Evolutionary conservation across 1,140 invertebrate genomes (phyloP), one percentile per base, ranked within the genome.

Genomic region (Mya arenaria): DNA sequence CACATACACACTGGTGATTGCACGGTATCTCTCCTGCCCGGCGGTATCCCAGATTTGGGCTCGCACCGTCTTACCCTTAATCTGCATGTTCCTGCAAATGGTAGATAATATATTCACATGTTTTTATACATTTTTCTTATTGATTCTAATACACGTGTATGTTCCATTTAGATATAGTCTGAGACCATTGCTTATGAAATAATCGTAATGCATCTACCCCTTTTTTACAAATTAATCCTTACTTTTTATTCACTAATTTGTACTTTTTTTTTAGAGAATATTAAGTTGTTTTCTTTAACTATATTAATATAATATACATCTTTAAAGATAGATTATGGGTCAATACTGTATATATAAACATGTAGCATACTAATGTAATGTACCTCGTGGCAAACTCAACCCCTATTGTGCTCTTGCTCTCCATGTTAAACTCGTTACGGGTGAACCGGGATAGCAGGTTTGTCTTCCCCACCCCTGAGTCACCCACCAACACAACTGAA

Each of bases 41-140:
- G 99, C 98, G 39, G 98, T 99, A 94, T 99, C 99, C 99, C 99
- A 99, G 91, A 99, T 99, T 95, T 99, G 98, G 88, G 98, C 98
- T 94, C 99, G 98, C 92, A 93, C 87, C 23, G 87, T 91, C 72
- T 90, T 92, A 1, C 89, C 91, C 69, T 92, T 90, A 19, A 92
- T 90, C 19, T 85, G 86, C 36, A 92, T 85, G 82, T 91, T 92
- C 77, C 91, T 92, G 62, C 23, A 86, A 82, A 32, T 41, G 32
- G 71, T 30, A 65, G 44, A 32, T n/a, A n/a, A n/a, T n/a, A n/a
- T n/a, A n/a, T n/a, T n/a, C n/a, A n/a, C n/a, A n/a, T n/a, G n/a
- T n/a, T n/a, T n/a, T n/a, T n/a, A n/a, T n/a, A n/a, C n/a, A n/a
- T n/a, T n/a, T n/a, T n/a, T n/a, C n/a, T n/a, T n/a, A n/a, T n/a